These are phyloP conservation scores for Brachystomella parvula DNA, from an alignment of 1,140 invertebrate species.

Conservation along the genomic window DNA sequence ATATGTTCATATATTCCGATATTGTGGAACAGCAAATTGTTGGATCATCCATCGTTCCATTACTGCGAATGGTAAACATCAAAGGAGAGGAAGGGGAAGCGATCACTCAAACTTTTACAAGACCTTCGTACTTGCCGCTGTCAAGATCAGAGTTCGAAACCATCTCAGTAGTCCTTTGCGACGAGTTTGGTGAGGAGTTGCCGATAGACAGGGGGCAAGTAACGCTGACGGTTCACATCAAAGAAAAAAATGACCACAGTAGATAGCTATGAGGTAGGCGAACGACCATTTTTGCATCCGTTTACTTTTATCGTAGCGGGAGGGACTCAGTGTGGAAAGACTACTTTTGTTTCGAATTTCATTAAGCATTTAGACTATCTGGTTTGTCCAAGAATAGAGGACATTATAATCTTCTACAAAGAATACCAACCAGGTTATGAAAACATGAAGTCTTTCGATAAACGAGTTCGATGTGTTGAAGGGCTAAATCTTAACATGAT, in stretches of 20 bases:
- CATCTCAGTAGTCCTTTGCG: conserved; percentile 5
- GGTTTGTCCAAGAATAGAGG: background rate
- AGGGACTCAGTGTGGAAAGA: conserved; percentile 1
- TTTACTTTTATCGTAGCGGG: background rate
- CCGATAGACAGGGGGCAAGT: conserved; percentile 14
- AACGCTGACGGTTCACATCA: conserved; percentile 10
- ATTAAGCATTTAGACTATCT: background rate
- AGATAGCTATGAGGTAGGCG: background rate
- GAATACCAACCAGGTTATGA: background rate
- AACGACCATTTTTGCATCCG: background rate
- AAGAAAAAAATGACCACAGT: background rate
- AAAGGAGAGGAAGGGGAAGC: background rate
- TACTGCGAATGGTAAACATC: conserved; percentile 8
- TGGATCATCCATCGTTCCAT: background rate
- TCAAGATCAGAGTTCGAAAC: conserved; percentile 1
- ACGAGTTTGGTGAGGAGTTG: conserved; percentile 18
- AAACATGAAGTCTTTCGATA: background rate
- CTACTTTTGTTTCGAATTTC: background rate
- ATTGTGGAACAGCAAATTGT: conserved; percentile 8
- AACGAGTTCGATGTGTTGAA: background rate
- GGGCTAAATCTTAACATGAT: background rate
- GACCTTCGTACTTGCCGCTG: background rate
- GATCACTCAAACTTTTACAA: background rate
- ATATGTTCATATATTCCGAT: conserved; percentile 13
- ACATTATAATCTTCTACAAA: background rate